Evolutionary conservation across 1,140 invertebrate species (phyloP).

Genomic region (Eriosoma lanigerum): DNA sequence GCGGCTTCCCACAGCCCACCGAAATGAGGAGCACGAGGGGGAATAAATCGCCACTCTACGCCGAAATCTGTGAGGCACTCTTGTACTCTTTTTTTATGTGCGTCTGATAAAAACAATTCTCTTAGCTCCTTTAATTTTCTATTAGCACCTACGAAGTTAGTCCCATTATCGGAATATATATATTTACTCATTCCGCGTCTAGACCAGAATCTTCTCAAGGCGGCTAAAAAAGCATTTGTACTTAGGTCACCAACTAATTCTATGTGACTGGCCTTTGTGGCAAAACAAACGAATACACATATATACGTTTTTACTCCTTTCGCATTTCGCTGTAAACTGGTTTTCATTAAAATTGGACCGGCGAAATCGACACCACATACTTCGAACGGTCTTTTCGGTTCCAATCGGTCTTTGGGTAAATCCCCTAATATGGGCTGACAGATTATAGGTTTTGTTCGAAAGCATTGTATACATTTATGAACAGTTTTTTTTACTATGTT

Average conservation of each 20-base stretch:
- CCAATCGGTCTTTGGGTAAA: background rate
- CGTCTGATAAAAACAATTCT: background rate
- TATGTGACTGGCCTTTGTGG: constrained; percentile 56
- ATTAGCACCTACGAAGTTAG: constrained; percentile 58
- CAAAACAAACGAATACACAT: constrained; percentile 56
- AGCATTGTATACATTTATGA: background rate
- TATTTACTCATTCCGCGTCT: constrained; percentile 55
- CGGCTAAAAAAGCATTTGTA: constrained; percentile 55
- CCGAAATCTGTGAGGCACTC: constrained; percentile 40
- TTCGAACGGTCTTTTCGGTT: background rate
- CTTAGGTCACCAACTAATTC: constrained; percentile 56
- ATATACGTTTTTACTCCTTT: background rate
- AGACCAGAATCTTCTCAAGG: too few relatives aligned
- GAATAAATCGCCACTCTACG: constrained; percentile 60
- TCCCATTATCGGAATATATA: constrained; percentile 57
- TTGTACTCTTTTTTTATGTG: background rate
- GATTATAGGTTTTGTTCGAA: background rate
- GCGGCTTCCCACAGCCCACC: constrained; percentile 59
- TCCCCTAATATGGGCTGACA: background rate
- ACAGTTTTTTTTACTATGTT: background rate
- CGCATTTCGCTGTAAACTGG: background rate
- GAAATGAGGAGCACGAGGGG: constrained; percentile 58
- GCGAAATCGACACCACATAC: background rate
- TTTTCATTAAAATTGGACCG: background rate
- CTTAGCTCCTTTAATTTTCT: constrained; percentile 27